Evolutionary conservation across 2,888 invertebrate species (phyloP), one percentile per base, ranked within the genome.

Genomic region (Cephus spinipes): DNA sequence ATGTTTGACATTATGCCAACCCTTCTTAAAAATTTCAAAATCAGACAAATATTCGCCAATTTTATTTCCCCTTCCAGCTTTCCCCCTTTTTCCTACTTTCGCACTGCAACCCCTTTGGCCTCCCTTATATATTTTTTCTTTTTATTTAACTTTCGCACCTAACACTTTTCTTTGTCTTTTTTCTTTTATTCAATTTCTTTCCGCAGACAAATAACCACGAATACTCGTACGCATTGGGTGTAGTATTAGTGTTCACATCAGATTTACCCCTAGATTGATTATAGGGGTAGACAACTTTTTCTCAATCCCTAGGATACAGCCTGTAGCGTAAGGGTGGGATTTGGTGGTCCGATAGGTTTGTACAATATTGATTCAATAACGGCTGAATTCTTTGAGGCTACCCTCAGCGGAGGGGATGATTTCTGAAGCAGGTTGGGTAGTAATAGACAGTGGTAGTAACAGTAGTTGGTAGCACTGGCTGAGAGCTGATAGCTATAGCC

Each of bases 281-380:
- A 73, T 73, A 73, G 35, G 73, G 73, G 34, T 73, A 35, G 73
- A 73, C 73, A 32, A 69, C 30, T 69, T 69, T 35, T 34, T 35
- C 73, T n/a, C 73, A 6, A 40, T 15, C 73, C 73, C 31, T 30
- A 75, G 76, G 55, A 73, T 76, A 76, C 75, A 75, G 68, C 71
- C 74, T 30, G 12, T 15, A 30, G 40, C 40, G 15, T 68, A 68
- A 35, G 76, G 74, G 74, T 33, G 81, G 81, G 81, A 1, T 40
- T 40, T 40, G 40, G 15, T 15, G 40, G 15, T 15, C 75, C 83
- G 84, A 88, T 88, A 85, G 86, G 86, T 89, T 89, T 88, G 87
- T 83, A 83, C 87, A 87, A 90, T 90, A 89, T 90, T 89, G 89
- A 90, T 90, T 90, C 86, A 85, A 87, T 88, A 88, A 86, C 83